Base-by-base conservation (phyloP, 2,113 vertebrate genomes). In the Ceyx melanurus region DNA sequence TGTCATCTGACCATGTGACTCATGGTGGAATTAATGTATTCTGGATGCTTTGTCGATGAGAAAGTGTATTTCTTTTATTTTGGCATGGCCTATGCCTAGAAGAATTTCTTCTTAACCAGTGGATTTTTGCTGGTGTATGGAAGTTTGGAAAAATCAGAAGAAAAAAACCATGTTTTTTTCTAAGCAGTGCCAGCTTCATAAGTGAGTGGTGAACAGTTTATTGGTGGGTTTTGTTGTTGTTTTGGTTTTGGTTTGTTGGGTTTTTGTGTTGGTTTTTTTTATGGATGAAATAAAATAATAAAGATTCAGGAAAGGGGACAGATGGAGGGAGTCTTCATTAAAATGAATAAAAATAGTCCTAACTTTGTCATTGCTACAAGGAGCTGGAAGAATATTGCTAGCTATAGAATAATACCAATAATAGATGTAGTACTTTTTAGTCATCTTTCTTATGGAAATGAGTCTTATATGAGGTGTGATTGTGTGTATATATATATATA, bases 211-310 rank as follows among this genome's bases (percentile, higher is more conserved):
- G 5, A 86, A 35, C 16, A 75, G 22, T 51, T 61, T 64, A 48
- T 33, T 60, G 2, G 0, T 13, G 12, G 17, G 4, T 2, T 0
- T n/a, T 37, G 37, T 37, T 37, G 37, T 9, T 37, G 37, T 37
- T 37, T 13, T 51, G 25, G 23, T 13, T 50, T 25, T n/a, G 37
- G 37, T 37, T 58, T 2, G 1, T 16, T 12, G 19, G 5, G 3
- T 0, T 43, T 43, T 20, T 16, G 28, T 48, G 9, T 42, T n/a
- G n/a, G n/a, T n/a, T n/a, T n/a, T n/a, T n/a, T n/a, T n/a, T n/a
- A n/a, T n/a, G n/a, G n/a, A n/a, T 72, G 5, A 73, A 88, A 77
- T 6, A 14, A 82, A 81, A 90, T 51, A 74, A 40, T 26, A 60
- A 68, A 61, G 35, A 23, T 40, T 75, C 79, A 43, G 6, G 9